Evolutionary conservation across 2,797 vertebrate genomes (phyloP), one percentile per base, ranked within the genome.

Genomic region (Diceros bicornis): DNA sequence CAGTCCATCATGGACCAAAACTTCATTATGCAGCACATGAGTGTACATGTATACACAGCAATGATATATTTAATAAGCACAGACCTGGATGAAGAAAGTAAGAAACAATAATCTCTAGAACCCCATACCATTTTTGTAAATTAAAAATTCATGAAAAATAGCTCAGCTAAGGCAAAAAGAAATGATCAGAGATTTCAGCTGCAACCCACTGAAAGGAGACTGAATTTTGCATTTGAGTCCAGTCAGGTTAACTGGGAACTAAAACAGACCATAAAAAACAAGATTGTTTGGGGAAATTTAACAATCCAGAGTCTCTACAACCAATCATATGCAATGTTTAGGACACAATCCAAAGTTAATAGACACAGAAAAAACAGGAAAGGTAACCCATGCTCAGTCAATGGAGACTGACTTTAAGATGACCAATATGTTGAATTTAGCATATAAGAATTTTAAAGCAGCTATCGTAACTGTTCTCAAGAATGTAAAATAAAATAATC

Each of bases 121-220:
- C 7, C 4, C 13, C 66, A 17, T 81, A 64, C 2, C 23, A 72
- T 13, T 81, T 93, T 68, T 59, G 0, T 68, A 61, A 41, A 68
- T 81, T 91, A 52, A 87, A 94, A 75, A 74, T 50, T 86, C 57
- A 86, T 78, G 32, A 78, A 89, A 89, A 93, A 93, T 89, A 78
- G 10, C 7, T 20, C 17, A 71, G 0, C 29, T 79, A 78, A 85
- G 29, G 79, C 37, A 71, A 78, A 93, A 85, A 71, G 12, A 89
- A 78, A 78, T 47, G 29, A 93, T 12, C 20, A 32, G 20, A 75
- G 50, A 91, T 85, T 69, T 78, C 66, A 75, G 41, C 18, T 89
- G 55, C 52, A 29, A 84, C 23, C 25, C 62, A 93, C 34, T 71
- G 14, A 89, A 59, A 52, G 1, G 8, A 82, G 13, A 64, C 10